Evolutionary conservation across 2,797 vertebrate genomes (phyloP).

Genomic region (Argentina silus): DNA sequence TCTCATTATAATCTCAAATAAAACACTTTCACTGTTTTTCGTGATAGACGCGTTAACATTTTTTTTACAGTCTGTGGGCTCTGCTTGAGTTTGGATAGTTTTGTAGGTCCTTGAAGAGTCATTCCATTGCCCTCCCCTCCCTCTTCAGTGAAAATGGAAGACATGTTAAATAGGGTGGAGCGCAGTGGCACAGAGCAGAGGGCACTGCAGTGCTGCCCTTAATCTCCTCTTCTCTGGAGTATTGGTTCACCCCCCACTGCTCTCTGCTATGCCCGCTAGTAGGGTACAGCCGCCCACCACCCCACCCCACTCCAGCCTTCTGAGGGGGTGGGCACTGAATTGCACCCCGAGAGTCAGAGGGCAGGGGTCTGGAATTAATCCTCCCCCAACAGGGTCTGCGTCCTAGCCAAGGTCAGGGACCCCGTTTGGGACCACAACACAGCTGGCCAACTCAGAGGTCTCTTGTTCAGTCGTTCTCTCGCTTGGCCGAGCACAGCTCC

Average conservation of each 20-base stretch:
- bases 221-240: slow-evolving; percentile 29
- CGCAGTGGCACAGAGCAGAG: slow-evolving; percentile 20
- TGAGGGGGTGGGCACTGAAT: neutral
- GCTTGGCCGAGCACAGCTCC: slow-evolving; percentile 16
- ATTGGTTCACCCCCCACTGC: neutral
- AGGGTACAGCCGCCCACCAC: neutral
- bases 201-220: slow-evolving; percentile 28
- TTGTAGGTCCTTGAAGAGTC: slow-evolving; percentile 25
- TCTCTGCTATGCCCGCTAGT: neutral
- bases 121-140: neutral
- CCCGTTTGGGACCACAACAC: slow-evolving; percentile 6
- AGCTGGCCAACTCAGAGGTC: slow-evolving; percentile 6
- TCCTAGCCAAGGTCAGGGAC: slow-evolving; percentile 27
- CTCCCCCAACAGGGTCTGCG: neutral
- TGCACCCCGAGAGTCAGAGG: neutral
- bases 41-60: too few relatives aligned
- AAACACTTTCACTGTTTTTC: neutral
- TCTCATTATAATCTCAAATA: neutral
- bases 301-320: neutral
- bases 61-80: neutral
- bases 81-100: slow-evolving; percentile 9
- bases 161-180: slow-evolving; percentile 26
- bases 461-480: neutral
- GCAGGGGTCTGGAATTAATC: neutral
- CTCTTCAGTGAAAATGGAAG: slow-evolving; percentile 7